Evolutionary conservation across 2,888 invertebrate species (phyloP).

Genomic region (Eugnorisma glareosa): DNA sequence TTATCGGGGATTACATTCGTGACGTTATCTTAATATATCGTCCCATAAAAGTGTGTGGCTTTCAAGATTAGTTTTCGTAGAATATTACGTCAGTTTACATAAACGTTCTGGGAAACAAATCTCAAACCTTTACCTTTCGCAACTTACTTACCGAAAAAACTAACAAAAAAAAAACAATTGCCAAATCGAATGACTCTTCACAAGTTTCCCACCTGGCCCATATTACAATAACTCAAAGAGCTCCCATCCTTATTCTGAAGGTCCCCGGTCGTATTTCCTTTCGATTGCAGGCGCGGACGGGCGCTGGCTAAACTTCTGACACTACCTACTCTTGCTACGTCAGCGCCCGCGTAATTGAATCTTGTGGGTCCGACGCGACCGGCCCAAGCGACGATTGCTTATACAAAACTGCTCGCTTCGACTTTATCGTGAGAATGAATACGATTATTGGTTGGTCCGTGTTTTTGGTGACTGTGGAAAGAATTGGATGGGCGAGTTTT

Average conservation of each 20-base stretch:
- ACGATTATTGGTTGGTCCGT: conserved; percentile 58
- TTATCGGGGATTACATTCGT: too few species aligned
- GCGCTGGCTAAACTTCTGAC: conserved; percentile 79
- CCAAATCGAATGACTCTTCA: conserved; percentile 48
- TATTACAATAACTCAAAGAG: conserved; percentile 63
- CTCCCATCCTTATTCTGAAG: conserved; percentile 47
- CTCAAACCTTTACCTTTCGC: not conserved
- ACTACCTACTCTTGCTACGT: conserved; percentile 72
- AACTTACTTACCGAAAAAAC: conserved; percentile 3
- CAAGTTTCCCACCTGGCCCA: conserved; percentile 51
- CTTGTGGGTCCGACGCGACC: conserved; percentile 75
- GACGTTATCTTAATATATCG: not conserved
- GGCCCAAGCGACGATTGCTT: conserved; percentile 71
- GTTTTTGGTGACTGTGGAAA: conserved; percentile 31
- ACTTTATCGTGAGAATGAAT: conserved; percentile 66
- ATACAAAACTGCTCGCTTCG: conserved; percentile 69
- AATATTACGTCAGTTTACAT: not conserved
- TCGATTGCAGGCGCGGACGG: conserved; percentile 62
- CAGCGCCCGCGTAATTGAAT: conserved; percentile 84
- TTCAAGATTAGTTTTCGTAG: not conserved
- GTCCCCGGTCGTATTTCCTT: conserved; percentile 62
- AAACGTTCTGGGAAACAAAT: not conserved
- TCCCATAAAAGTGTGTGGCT: not conserved
- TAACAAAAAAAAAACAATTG: conserved; percentile 34
- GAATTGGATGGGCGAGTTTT: conserved; percentile 19